Conservation (phyloP, 2,888 invertebrate species). For the Orchesella flavescens region DNA sequence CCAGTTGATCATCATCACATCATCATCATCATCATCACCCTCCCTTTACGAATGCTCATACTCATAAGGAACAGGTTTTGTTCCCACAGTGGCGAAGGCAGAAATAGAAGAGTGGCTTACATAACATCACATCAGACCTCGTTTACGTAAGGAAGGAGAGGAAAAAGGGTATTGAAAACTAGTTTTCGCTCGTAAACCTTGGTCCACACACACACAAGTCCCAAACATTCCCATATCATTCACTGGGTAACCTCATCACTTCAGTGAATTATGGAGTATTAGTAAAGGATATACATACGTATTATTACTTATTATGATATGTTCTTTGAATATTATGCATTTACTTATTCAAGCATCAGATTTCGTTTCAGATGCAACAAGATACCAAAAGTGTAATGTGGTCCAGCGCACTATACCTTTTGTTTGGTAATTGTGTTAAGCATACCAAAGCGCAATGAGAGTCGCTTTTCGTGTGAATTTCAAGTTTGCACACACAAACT, state of each 20-base stretch:
- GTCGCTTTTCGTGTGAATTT: slow-evolving; percentile 19
- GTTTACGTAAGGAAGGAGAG: neutral
- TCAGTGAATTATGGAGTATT: slow-evolving; percentile 24
- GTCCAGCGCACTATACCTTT: slow-evolving; percentile 31
- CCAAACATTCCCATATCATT: slow-evolving; percentile 51
- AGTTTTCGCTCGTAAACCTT: slow-evolving; percentile 33
- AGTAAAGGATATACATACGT: slow-evolving; percentile 38
- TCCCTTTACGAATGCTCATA: neutral
- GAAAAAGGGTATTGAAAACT: slow-evolving; percentile 24
- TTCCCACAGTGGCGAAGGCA: neutral
- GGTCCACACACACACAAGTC: slow-evolving; percentile 32
- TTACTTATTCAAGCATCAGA: slow-evolving; percentile 3
- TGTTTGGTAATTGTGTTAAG: slow-evolving; percentile 30
- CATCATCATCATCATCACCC: neutral
- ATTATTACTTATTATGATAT: slow-evolving; percentile 6
- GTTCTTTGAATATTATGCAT: no score
- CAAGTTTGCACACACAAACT: slow-evolving; percentile 21
- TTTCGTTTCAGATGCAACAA: slow-evolving; percentile 10
- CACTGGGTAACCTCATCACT: slow-evolving; percentile 15
- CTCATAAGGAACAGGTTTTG: slow-evolving; percentile 30
- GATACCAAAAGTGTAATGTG: slow-evolving; percentile 27
- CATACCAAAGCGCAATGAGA: slow-evolving; percentile 36
- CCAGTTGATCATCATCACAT: slow-evolving; percentile 45
- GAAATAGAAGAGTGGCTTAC: no score
- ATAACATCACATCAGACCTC: no score